Base-by-base conservation (phyloP, 2,888 invertebrate species). In the Hanleya hanleyi region DNA sequence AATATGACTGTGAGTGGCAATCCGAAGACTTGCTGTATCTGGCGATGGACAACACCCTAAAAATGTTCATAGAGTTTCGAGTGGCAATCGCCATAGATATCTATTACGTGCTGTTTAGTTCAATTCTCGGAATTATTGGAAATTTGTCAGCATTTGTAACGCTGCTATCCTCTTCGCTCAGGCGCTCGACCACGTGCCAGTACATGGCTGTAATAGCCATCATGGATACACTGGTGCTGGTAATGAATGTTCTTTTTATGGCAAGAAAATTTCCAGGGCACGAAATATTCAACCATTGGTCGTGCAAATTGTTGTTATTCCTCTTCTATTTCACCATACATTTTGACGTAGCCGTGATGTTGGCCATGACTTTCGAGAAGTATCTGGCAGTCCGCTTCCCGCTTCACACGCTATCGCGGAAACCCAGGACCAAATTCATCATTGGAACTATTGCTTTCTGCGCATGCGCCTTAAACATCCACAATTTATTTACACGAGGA, bases 331-430 rank as follows among this genome's bases (percentile, higher is more conserved):
- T 74, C 41, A 15, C 70, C 29, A 71, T 73, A 36, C 77, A 77
- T 65, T 70, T 68, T 51, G 74, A 71, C 41, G 75, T 75, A 6
- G 64, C 72, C 38, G 29, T 74, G 12, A 37, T 77, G 35, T 41
- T 75, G 18, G 75, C 70, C 38, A 73, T 77, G 73, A 77, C 77
- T 18, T 41, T 71, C 9, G 77, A 77, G 32, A 73, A 75, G 26
- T 77, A 67, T 66, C 15, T 77, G 22, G 74, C 64, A 41, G 74
- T 77, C 7, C 51, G 33, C 26, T 77, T 73, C 37, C 77, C 77
- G 22, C 50, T 76, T 1, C 49, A 70, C 29, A 71, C 75, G 4
- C 35, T 35, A 6, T 37, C 62, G 0, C 47, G 70, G 47, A 64
- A 66, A 26, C 65, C 74, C 0, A 29, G 61, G 29, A 67, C 41